Percentiles rank a stretch among this genome's conserved stretches.
phyloP scores from a whole-genome alignment of 2,113 vertebrate genomes.

The Hiodon alosoides region DNA sequence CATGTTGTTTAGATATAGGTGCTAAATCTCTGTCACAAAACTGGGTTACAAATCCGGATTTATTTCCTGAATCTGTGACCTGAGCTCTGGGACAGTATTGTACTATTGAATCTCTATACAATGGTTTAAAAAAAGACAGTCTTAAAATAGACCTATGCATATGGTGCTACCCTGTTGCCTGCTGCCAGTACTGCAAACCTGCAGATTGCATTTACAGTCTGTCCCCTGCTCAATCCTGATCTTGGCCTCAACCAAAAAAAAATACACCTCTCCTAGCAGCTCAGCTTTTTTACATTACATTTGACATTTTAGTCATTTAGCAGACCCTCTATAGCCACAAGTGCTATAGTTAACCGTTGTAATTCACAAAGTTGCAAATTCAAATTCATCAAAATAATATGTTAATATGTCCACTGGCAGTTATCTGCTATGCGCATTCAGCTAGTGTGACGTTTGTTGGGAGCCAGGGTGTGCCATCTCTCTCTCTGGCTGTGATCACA shows the following conservation, averaged over 20 bases:
- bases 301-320: no score
- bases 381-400: no score
- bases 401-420: background rate
- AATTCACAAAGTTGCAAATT: no score
- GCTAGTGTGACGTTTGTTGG: background rate
- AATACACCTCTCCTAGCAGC: no score
- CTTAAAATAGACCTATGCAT: slow-evolving; percentile 47
- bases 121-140: slow-evolving; percentile 45
- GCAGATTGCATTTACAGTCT: background rate
- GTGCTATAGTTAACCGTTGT: no score
- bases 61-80: slow-evolving; percentile 41
- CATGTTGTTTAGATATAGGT: background rate
- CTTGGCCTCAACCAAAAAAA: no score
- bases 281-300: no score
- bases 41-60: slow-evolving; percentile 14
- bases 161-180: slow-evolving; percentile 26
- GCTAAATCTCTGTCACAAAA: slow-evolving; percentile 31
- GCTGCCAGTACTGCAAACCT: background rate
- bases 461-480: background rate
- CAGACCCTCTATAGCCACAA: no score
- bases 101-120: slow-evolving; percentile 34
- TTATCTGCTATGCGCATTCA: background rate
- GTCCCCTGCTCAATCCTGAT: no score
- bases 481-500: background rate
- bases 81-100: slow-evolving; percentile 32